Evolutionary conservation across 2,797 vertebrate species (phyloP), one percentile per base, ranked within the genome.

Genomic region (Enteromius trimaculatus): DNA sequence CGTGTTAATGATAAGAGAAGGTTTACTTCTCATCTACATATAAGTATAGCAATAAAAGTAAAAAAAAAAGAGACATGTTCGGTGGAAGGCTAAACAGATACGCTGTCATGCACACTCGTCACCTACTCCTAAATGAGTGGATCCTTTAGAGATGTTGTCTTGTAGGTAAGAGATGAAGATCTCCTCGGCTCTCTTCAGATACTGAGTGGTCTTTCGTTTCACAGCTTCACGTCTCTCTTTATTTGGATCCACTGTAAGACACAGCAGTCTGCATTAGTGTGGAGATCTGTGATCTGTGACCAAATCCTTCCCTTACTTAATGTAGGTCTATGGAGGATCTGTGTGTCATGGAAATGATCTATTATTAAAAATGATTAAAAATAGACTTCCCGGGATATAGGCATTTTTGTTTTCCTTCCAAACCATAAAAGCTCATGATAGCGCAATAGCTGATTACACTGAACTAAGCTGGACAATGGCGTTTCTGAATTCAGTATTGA

Each of bases 81-180:
- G 19, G 14, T 21, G 64, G 31, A 37, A 37, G 64, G 16, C 16
- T 65, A 34, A 65, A 65, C 16, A 6, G 65, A 3, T 68, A 7
- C 3, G 34, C 23, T 53, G 13, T 55, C 19, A 58, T 58, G 72
- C 31, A 39, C 21, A 65, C n/a, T 51, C 13, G 6, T 44, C 21
- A 82, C 94, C 92, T 92, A 99, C 98, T 94, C 94, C 94, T 92
- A 95, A 93, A 0, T 94, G 88, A 88, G 94, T 86, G 89, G 83
- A 92, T 62, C 94, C 95, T 0, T 90, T 94, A 7, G 94, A 93
- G 0, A 95, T 90, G 14, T 95, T 96, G 90, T 95, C 94, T 91
- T 99, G 97, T 26, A 99, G 93, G 92, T 99, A 97, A 85, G 96
- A 97, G 66, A 95, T 98, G 90, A 99, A 99, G 92, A 99, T 99